Conservation (phyloP, 2,888 invertebrate genomes). For the Cerceris rybyensis region DNA sequence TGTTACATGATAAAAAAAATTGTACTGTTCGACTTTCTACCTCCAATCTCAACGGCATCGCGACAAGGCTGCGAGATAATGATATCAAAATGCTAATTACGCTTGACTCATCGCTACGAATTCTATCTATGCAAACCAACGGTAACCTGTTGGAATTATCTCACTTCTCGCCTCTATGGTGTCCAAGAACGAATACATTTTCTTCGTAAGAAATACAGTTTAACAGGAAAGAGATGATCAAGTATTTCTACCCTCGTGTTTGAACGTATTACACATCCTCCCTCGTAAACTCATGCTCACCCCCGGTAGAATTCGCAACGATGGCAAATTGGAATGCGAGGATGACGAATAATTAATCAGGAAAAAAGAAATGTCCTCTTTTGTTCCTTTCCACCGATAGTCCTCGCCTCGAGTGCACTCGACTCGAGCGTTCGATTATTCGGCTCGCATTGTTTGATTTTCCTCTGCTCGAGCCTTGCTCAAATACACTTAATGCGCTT, state of each 20-base stretch:
- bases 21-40: too few relatives aligned
- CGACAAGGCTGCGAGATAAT: slow-evolving; percentile 16
- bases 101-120: slow-evolving; percentile 5
- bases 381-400: slow-evolving; percentile 37
- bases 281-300: not conserved
- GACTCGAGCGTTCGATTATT: slow-evolving; percentile 52
- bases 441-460: slow-evolving; percentile 47
- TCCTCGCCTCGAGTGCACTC: slow-evolving; percentile 42
- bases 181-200: too few relatives aligned
- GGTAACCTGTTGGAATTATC: slow-evolving; percentile 29
- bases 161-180: not conserved
- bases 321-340: slow-evolving; percentile 9
- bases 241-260: not conserved
- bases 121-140: slow-evolving; percentile 37
- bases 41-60: not conserved
- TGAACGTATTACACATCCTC: not conserved
- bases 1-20: too few relatives aligned
- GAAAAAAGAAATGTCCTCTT: slow-evolving; percentile 28
- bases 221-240: not conserved
- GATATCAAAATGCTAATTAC: slow-evolving; percentile 43
- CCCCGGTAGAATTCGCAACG: not conserved
- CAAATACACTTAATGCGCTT: slow-evolving; percentile 41
- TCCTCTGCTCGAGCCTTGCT: slow-evolving; percentile 26
- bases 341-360: slow-evolving; percentile 42
- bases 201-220: not conserved